These are phyloP conservation scores for Rhabdomys dilectus DNA, from an alignment of 2,113 vertebrate species.

Conservation along the genomic window DNA sequence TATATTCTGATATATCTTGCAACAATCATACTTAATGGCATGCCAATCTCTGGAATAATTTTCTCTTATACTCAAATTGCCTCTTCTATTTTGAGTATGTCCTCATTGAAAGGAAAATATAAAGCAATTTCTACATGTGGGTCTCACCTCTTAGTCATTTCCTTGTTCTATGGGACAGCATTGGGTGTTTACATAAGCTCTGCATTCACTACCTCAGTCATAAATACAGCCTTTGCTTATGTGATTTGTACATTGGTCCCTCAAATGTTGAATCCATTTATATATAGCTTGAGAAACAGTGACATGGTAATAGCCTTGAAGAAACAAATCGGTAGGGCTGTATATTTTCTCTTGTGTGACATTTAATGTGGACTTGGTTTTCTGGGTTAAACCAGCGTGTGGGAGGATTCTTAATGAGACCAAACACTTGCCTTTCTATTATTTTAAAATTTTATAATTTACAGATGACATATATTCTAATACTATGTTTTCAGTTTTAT, in stretches of 20 bases:
- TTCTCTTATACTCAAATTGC: constrained; percentile 46
- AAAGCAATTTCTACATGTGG: not conserved
- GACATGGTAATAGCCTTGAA: not conserved
- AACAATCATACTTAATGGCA: constrained; percentile 17
- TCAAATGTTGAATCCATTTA: not conserved
- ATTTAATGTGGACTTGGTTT: not conserved
- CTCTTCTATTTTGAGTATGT: constrained; percentile 50
- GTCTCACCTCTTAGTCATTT: not conserved
- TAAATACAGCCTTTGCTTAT: not conserved
- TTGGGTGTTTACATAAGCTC: not conserved
- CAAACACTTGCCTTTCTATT: not conserved
- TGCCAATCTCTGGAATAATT: constrained; percentile 46
- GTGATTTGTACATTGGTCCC: not conserved
- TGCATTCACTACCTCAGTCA: not conserved
- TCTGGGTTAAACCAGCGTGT: not conserved
- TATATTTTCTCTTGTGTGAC: not conserved
- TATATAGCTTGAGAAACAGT: not conserved
- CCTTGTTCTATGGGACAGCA: not conserved
- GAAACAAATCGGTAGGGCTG: not conserved
- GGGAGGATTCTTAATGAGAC: not conserved
- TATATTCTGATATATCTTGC: not conserved
- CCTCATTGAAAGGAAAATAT: not conserved
- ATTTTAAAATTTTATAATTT: not conserved
- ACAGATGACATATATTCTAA: not conserved
- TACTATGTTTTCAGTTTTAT: not conserved